Evolutionary conservation across 2,797 vertebrate genomes (phyloP).

Genomic region (Apogon talboti): DNA sequence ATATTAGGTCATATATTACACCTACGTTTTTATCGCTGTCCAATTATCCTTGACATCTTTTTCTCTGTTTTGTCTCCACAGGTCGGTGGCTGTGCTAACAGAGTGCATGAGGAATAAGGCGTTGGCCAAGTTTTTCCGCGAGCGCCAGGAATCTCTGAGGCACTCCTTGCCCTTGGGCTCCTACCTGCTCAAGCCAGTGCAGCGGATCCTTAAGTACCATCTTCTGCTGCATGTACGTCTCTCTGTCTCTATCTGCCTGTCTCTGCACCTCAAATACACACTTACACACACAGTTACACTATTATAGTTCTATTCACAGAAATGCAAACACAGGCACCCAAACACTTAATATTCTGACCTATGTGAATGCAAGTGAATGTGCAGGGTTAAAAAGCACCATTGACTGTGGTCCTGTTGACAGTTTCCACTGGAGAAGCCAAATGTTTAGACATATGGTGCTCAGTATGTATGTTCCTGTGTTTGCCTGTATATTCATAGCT

Average conservation of each 20-base stretch:
- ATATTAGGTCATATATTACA: constrained; percentile 10
- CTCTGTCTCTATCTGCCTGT: constrained; percentile 15
- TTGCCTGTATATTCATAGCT: not conserved
- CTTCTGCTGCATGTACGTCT: constrained; percentile 93
- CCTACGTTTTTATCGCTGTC: constrained; percentile 26
- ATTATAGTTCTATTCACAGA: constrained; percentile 17
- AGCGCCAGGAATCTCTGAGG: constrained; percentile 92
- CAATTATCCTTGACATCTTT: constrained; percentile 40
- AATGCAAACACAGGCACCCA: constrained; percentile 12
- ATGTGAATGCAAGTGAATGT: constrained; percentile 13
- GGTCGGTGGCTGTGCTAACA: constrained; percentile 94
- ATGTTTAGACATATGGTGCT: constrained; percentile 72
- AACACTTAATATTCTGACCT: constrained; percentile 30
- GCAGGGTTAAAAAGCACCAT: not conserved
- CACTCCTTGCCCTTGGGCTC: constrained; percentile 96
- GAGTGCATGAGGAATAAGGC: constrained; percentile 98
- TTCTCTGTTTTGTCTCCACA: constrained; percentile 69
- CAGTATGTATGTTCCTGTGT: constrained; percentile 58
- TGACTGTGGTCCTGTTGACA: not conserved
- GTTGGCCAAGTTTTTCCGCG: constrained; percentile 95
- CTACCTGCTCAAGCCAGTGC: constrained; percentile 98
- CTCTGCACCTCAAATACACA: not conserved
- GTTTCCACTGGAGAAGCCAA: constrained; percentile 57
- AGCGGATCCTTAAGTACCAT: constrained; percentile 99
- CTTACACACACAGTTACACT: constrained; percentile 13